Base-by-base conservation (phyloP, 2,888 invertebrate genomes). In the Spilarctia lutea region DNA sequence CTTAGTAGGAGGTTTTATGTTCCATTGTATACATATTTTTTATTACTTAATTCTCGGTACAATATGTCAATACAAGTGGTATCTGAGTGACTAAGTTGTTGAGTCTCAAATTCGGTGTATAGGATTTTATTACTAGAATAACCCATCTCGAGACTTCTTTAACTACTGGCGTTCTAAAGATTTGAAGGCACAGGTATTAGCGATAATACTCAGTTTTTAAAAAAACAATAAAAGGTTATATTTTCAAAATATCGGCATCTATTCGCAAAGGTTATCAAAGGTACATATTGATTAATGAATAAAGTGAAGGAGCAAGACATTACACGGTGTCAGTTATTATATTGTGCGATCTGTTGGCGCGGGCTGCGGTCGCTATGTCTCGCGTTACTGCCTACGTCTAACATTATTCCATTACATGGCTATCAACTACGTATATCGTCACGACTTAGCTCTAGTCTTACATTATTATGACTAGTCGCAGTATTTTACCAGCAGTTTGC, bases 311-410 rank as follows among this genome's bases (percentile, higher is more conserved):
- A 56, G 35, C n/a, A 56, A 68, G 39, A 27, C 27, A 35, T 27
- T 16, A 4, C 7, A 35, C 39, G 10, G 30, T 30, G 42, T 30
- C 68, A 30, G 45, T 70, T 70, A 60, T 42, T 27, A 63, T 56
- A 30, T 71, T 76, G 27, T 72, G 67, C 79, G 60, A 70, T 82
- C 83, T 87, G 88, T n/a, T 71, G 77, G 27, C 73, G 67, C 79
- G 60, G 71, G 83, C 83, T 87, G 88, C 83, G 87, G 88, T 88
- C 84, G 83, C 82, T 83, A 79, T 78, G 81, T 79, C 86, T 87
- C 88, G 79, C 80, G 75, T 88, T 88, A 85, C 87, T 81, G 73
- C 83, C 81, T 83, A 84, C 76, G 79, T 72, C 83, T 83, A 79
- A 77, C 72, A 81, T 84, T 78, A 83, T 82, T 81, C 84, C 79